phyloP scores from a whole-genome alignment of 2,113 vertebrate genomes.

The Porphyrio hochstetteri region DNA sequence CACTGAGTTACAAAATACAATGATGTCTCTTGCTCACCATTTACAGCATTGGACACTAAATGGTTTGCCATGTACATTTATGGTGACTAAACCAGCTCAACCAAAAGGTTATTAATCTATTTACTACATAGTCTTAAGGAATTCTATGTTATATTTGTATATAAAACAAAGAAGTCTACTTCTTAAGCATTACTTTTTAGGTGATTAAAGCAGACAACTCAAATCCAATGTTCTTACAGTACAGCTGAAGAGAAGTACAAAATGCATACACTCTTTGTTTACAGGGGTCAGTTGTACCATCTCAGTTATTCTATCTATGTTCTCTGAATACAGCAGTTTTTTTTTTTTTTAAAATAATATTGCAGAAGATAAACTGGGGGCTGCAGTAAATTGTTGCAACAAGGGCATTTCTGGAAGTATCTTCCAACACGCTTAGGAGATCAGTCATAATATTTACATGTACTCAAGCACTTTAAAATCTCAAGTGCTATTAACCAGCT shows the following conservation, averaged over 20 bases:
- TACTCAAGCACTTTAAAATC: slow-evolving; percentile 77
- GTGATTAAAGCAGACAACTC: not conserved
- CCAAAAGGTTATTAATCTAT: not conserved
- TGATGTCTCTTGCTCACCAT: not conserved
- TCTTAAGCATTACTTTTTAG: not conserved
- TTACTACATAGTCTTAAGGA: not conserved
- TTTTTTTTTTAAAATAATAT: too few relatives aligned
- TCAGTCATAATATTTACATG: slow-evolving; percentile 84
- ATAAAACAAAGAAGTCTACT: not conserved
- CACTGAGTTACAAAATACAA: not conserved
- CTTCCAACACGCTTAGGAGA: slow-evolving; percentile 67
- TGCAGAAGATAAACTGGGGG: not conserved
- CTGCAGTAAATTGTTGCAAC: slow-evolving; percentile 52
- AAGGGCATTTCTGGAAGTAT: slow-evolving; percentile 66
- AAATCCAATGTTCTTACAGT: not conserved
- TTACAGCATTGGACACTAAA: not conserved
- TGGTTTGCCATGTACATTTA: not conserved
- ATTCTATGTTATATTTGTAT: not conserved
- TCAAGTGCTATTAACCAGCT: slow-evolving; percentile 81
- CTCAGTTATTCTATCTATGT: slow-evolving; percentile 55
- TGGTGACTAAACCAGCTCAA: not conserved
- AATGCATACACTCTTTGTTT: not conserved
- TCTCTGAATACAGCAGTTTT: slow-evolving; percentile 32
- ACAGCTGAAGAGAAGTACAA: not conserved
- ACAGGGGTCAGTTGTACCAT: slow-evolving; percentile 5